Evolutionary conservation across 2,888 invertebrate species (phyloP), one percentile per base, ranked within the genome.

Genomic region (Rosalia funebris): DNA sequence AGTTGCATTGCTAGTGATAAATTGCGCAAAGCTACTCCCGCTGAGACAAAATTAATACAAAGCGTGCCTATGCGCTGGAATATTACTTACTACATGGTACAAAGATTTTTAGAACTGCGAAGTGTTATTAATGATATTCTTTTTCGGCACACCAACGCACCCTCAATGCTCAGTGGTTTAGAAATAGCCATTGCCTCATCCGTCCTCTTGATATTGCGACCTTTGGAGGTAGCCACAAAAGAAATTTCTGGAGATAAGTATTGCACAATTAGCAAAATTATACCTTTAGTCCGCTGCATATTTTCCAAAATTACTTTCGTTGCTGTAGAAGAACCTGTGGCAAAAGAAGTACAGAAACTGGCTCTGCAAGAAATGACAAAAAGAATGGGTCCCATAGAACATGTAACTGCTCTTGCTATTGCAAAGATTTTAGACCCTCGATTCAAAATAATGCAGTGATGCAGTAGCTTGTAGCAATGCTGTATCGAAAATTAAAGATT

Each of bases 91-190:
- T 53, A 39, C 31, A 67, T 65, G 68, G 11, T 62, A 12, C 62
- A 59, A 36, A 46, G 68, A 17, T 52, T 68, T n/a, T 3, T 66
- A 11, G 62, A 68, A 12, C 66, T 66, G 47, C 47, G 61, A 15
- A 31, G 32, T 25, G 60, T 59, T 32, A 20, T 68, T n/a, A 42
- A 45, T 11, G 42, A 45, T 14, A 64, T 66, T 10, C 9, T 60
- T 44, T 54, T 56, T n/a, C 50, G 58, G 11, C 32, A 56, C 10
- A n/a, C 46, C 12, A 53, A 16, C 15, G 39, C 57, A 4, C 46
- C 57, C 14, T 31, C 47, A 12, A 48, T 57, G 48, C n/a, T 57
- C 7, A 47, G 36, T 19, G 48, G 34, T 7, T 14, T 12, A n/a
- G 46, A 48, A 15, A 36, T 46, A 11, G 7, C 34, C 2, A 9